Conservation (phyloP, 2,113 vertebrate genomes). For the Mustela lutreola region DNA sequence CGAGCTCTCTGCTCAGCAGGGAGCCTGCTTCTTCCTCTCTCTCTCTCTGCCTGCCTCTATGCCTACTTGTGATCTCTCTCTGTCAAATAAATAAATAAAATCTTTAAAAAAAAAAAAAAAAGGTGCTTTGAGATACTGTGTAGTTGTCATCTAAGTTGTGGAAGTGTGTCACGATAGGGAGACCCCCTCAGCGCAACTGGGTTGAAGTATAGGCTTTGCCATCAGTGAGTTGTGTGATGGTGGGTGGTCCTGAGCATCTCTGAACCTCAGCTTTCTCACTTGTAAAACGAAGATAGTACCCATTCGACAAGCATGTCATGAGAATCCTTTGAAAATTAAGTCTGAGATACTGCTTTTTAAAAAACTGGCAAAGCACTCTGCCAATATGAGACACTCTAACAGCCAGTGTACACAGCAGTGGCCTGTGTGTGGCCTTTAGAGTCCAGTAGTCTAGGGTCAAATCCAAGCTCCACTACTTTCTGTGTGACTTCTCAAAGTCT, state of each 20-base stretch:
- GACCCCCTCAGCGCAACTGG: fast-evolving
- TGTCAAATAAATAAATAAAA: no score
- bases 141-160: no score
- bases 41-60: no score
- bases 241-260: neutral
- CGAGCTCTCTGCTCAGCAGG: no score
- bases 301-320: neutral
- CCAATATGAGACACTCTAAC: neutral
- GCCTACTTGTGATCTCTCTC: no score
- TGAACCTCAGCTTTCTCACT: neutral
- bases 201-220: neutral
- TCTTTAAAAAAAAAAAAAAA: no score
- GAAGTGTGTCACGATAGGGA: neutral
- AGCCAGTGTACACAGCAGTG: neutral
- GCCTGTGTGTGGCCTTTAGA: neutral
- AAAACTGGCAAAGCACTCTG: neutral
- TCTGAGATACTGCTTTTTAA: neutral
- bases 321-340: neutral
- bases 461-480: neutral
- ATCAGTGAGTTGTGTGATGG: fast-evolving
- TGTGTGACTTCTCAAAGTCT: neutral
- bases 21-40: no score
- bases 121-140: neutral
- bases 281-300: neutral
- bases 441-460: neutral